Percentiles rank a stretch among this genome's conserved stretches.
These are phyloP conservation scores for Discoglossus pictus DNA, from an alignment of 2,797 vertebrate genomes.

Conservation along the genomic window DNA sequence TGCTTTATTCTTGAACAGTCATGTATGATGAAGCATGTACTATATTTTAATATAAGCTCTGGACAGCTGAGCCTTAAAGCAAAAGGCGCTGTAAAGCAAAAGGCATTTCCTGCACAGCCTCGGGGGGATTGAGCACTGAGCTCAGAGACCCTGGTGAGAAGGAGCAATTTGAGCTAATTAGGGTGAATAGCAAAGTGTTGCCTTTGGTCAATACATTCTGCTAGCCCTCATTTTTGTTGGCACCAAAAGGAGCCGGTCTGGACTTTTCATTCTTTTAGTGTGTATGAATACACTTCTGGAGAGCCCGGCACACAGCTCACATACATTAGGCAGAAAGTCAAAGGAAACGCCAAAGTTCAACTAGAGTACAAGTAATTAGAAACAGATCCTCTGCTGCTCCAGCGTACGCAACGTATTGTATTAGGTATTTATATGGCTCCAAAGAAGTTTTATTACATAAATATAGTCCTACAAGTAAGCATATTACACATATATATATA, in stretches of 20 bases:
- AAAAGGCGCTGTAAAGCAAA: conserved; percentile 71
- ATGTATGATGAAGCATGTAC: conserved; percentile 60
- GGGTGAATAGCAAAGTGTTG: conserved; percentile 73
- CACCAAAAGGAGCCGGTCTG: conserved; percentile 66
- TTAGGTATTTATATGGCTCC: conserved; percentile 71
- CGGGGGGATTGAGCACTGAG: conserved; percentile 70
- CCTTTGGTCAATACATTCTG: conserved; percentile 76
- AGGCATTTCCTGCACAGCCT: conserved; percentile 81
- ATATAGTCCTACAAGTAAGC: too few species aligned
- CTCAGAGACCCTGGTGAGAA: conserved; percentile 68
- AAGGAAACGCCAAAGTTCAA: conserved; percentile 91
- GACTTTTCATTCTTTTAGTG: conserved; percentile 53
- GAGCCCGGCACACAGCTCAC: conserved; percentile 72
- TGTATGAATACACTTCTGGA: conserved; percentile 72
- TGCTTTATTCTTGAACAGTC: conserved; percentile 58
- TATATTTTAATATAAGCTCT: conserved; percentile 67
- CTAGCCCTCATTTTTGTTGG: conserved; percentile 78
- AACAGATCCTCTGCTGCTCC: conserved; percentile 73
- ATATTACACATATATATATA: too few species aligned
- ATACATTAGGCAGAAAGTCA: conserved; percentile 80
- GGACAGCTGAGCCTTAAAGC: conserved; percentile 70
- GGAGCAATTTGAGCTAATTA: conserved; percentile 79
- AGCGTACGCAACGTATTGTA: conserved; percentile 66
- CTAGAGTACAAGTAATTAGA: conserved; percentile 89
- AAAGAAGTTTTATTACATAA: conserved; percentile 43